A percentile compares a stretch with the other conserved stretches of the same genome.
phyloP scores from a whole-genome alignment of 2,113 vertebrate species.

The Carettochelys insculpta region DNA sequence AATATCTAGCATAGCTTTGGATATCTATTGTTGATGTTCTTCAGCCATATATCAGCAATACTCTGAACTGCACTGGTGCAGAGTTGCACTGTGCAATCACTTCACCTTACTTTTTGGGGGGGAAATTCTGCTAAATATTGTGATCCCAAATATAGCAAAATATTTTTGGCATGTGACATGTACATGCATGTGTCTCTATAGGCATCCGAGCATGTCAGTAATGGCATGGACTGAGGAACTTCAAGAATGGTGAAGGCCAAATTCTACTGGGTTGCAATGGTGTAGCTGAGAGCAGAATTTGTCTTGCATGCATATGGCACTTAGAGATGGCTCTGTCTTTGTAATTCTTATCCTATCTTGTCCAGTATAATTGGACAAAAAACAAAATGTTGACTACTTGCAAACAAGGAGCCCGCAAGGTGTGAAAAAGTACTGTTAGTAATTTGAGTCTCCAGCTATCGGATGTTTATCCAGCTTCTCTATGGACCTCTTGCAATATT shows the following conservation, averaged over 20 bases:
- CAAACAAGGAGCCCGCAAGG: not conserved
- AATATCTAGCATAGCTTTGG: not conserved
- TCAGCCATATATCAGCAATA: not conserved
- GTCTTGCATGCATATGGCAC: not conserved
- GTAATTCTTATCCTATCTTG: not conserved
- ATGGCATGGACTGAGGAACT: not conserved
- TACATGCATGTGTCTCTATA: not conserved
- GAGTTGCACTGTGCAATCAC: not conserved
- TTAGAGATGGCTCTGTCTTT: not conserved
- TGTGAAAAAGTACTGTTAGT: not conserved
- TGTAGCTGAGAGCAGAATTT: not conserved
- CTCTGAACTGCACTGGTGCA: not conserved
- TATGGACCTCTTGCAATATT: not conserved
- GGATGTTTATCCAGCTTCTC: rapidly evolving
- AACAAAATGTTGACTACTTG: not conserved
- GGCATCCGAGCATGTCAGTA: not conserved
- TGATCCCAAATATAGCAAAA: not conserved
- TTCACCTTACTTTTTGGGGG: not conserved
- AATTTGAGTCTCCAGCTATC: not conserved
- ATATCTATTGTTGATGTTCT: not conserved
- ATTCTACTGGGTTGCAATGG: not conserved
- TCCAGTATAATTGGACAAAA: not conserved
- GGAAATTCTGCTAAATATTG: not conserved
- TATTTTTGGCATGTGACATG: not conserved
- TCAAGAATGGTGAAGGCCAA: not conserved